Evolutionary conservation across 2,888 invertebrate species (phyloP), one percentile per base, ranked within the genome.

Genomic region (Timandra comae): DNA sequence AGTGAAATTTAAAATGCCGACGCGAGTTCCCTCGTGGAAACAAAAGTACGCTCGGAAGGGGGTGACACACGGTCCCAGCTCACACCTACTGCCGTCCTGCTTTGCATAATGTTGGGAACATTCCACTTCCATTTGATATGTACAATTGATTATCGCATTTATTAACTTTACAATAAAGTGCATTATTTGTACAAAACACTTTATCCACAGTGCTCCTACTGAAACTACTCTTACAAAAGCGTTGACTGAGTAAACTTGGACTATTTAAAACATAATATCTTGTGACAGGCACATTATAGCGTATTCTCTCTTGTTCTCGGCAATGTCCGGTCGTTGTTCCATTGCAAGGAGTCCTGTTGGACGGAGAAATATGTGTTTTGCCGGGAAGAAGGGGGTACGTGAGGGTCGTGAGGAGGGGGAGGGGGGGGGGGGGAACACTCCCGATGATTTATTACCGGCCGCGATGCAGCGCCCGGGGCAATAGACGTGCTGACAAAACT

Each of bases 1-100:
- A 46, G 61, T 56, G 65, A 69, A 75, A 77, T 78, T 79, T 78
- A 72, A 77, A 77, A 69, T 60, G 64, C 56, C 62, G 53, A 57
- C 60, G 63, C 58, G 47, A 37, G 55, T 46, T 62, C 65, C 63
- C 63, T 46, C 36, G 52, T 49, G 70, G 65, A 57, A 61, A 66
- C 64, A 63, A 63, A 66, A 64, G 62, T 61, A 61, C 46, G 53
- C 48, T 42, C 27, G 49, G 35, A 38, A 35, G 41, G 33, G 48
- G 33, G 27, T 36, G 42, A 41, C 33, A 41, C 30, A 30, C 29
- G 32, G 35, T 35, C 29, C 30, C 29, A 30, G 36, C 30, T 32
- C 41, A 35, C 42, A 33, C 33, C 29, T n/a, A n/a, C n/a, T n/a
- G 7, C 27, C 26, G 39, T 29, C 29, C 19, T 16, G 37, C 63